Evolutionary conservation across 2,113 vertebrate species (phyloP), one percentile per base, ranked within the genome.

Genomic region (Carollia perspicillata): DNA sequence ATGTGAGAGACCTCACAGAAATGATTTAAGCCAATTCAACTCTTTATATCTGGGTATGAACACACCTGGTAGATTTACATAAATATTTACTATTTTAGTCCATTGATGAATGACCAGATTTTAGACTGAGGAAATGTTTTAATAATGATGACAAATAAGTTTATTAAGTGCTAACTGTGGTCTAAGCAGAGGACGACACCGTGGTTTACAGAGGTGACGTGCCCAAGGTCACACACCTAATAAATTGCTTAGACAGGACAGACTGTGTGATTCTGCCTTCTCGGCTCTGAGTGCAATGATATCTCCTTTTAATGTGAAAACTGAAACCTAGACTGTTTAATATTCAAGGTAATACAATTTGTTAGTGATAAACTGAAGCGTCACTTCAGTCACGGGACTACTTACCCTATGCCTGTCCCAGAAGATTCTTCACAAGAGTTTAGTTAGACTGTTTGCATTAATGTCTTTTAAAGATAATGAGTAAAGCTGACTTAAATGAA

Each of bases 381-480:
- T 71, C 53, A 77, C 44, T 20, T 85, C 88, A n/a, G 28, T 35
- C n/a, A 20, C 2, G 35, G 18, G 60, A 17, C 42, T 90, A 37
- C 11, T 9, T 20, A 35, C 26, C 68, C 1, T 78, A 8, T 30
- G 47, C 53, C 83, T 66, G 92, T 53, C 53, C 72, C 30, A 89
- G 53, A 17, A 94, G 72, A 93, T 37, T 69, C 72, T 91, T 68
- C 28, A 69, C 28, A 74, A 84, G 58, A 66, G 22, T 83, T 74
- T n/a, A 80, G 22, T 80, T 81, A 87, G 40, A 51, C 3, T 51
- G 7, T 77, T 60, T 75, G 35, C 28, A 68, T 77, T 83, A 89
- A 37, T 77, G 79, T 93, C 33, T 92, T 58, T 58, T 51, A 87
- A 92, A 75, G 69, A 88, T 42, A 71, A 97, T 81, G 89, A 91